These are phyloP conservation scores for Drosophila rhopaloa DNA, from an alignment of 1,140 invertebrate species.

Conservation along the genomic window DNA sequence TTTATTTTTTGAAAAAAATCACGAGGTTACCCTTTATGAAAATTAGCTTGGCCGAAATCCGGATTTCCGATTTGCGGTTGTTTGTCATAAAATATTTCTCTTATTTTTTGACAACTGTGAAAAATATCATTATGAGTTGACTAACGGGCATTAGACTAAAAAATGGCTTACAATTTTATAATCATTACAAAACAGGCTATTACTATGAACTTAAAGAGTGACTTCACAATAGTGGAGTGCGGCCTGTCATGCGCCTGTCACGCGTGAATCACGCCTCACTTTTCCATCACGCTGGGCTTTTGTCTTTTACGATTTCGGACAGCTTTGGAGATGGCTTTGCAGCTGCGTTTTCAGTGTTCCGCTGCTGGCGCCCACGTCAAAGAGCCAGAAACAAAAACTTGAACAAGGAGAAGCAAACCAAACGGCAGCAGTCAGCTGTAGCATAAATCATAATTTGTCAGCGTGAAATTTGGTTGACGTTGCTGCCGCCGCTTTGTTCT, in stretches of 20 bases:
- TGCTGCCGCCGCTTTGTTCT: conserved; percentile 43
- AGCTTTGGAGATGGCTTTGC: conserved; percentile 13
- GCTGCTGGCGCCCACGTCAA: conserved; percentile 33
- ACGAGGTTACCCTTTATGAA: no score
- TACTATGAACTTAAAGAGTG: no score
- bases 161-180: no score
- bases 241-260: conserved; percentile 3
- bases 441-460: conserved; percentile 81
- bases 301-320: conserved; percentile 10
- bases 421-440: conserved; percentile 36
- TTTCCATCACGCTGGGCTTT: conserved; percentile 7
- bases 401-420: conserved; percentile 14
- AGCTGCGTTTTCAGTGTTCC: conserved; percentile 12
- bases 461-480: conserved; percentile 56
- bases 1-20: no score
- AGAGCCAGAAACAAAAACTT: conserved; percentile 17
- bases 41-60: no score
- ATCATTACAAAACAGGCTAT: no score
- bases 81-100: no score
- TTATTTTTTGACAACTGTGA: no score
- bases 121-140: no score
- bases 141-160: no score
- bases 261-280: conserved; percentile 12
- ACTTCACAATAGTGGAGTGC: not conserved
- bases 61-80: no score